Conservation (phyloP, 2,113 vertebrate species). For the Lophotis ruficrista region DNA sequence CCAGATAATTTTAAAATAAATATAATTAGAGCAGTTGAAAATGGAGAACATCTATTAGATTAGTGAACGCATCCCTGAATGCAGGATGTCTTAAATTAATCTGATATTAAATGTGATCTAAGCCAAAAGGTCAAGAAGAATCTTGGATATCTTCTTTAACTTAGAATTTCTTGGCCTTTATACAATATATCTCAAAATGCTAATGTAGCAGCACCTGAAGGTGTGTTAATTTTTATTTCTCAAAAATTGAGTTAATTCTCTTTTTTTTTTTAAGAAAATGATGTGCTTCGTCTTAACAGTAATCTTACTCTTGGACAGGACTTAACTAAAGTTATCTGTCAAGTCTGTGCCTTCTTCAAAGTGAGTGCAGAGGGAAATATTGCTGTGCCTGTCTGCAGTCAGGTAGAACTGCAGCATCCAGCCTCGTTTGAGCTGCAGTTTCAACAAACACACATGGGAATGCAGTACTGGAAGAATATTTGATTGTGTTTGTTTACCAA, state of each 20-base stretch:
- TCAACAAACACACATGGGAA: constrained; percentile 43
- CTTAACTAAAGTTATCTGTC: neutral
- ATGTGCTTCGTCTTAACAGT: neutral
- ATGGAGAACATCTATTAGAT: constrained; percentile 23
- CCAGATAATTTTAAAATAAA: constrained; percentile 29
- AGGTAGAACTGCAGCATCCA: constrained; percentile 32
- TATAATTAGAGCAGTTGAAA: constrained; percentile 37
- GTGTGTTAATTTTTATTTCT: neutral
- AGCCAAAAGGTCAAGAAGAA: constrained; percentile 26
- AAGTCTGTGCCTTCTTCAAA: neutral
- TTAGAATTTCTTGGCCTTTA: neutral
- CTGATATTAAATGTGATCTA: neutral
- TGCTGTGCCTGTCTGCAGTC: neutral
- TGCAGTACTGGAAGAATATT: constrained; percentile 41
- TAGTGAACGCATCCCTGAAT: neutral
- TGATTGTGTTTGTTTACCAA: constrained; percentile 56
- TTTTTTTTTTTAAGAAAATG: neutral
- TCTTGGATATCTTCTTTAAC: neutral
- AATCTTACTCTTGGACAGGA: neutral
- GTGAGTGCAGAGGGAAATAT: neutral
- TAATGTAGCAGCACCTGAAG: neutral
- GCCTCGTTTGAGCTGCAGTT: neutral
- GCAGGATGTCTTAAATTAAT: constrained; percentile 19
- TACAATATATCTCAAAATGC: neutral
- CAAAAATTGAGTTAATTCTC: neutral